Percentiles rank a stretch among this genome's conserved stretches.
phyloP scores from a whole-genome alignment of 1,140 invertebrate species.

The Melipona quadrifasciata region DNA sequence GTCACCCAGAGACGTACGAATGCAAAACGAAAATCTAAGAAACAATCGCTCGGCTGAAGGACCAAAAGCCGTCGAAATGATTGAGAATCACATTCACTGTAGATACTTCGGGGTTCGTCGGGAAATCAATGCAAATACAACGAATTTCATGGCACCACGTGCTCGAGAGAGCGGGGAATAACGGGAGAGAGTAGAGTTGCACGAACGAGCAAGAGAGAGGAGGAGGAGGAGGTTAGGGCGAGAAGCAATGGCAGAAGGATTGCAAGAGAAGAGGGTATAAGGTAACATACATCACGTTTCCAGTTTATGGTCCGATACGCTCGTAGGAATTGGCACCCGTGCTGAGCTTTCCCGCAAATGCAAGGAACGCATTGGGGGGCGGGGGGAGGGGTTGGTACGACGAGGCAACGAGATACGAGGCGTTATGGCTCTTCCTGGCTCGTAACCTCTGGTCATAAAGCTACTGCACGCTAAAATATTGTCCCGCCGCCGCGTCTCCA shows the following conservation, averaged over 20 bases:
- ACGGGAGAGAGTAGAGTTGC: constrained; percentile 21
- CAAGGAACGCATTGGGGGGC: constrained; percentile 58
- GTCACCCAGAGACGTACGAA: neutral
- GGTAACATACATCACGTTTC: constrained; percentile 73
- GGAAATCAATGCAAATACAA: constrained; percentile 28
- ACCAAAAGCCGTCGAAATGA: neutral
- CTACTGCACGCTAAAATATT: constrained; percentile 80
- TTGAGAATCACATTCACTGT: neutral
- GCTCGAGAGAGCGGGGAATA: constrained; percentile 12
- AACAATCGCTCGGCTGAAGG: neutral
- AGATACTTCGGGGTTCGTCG: neutral
- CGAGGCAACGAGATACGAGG: constrained; percentile 65
- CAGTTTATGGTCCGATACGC: constrained; percentile 78
- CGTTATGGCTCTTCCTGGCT: constrained; percentile 81
- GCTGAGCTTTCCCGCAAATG: constrained; percentile 72
- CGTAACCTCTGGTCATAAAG: constrained; percentile 81
- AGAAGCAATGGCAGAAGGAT: constrained; percentile 9
- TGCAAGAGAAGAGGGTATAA: constrained; percentile 48
- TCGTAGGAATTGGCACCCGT: constrained; percentile 76
- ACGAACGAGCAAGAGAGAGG: neutral
- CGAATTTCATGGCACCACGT: constrained; percentile 42
- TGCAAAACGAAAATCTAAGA: neutral
- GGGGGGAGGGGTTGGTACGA: neutral
- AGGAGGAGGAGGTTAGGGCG: neutral
- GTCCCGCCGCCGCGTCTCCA: constrained; percentile 67